Percentiles rank a stretch among this genome's conserved stretches.
phyloP scores from a whole-genome alignment of 2,888 invertebrate genomes.

The Panorpa germanica region DNA sequence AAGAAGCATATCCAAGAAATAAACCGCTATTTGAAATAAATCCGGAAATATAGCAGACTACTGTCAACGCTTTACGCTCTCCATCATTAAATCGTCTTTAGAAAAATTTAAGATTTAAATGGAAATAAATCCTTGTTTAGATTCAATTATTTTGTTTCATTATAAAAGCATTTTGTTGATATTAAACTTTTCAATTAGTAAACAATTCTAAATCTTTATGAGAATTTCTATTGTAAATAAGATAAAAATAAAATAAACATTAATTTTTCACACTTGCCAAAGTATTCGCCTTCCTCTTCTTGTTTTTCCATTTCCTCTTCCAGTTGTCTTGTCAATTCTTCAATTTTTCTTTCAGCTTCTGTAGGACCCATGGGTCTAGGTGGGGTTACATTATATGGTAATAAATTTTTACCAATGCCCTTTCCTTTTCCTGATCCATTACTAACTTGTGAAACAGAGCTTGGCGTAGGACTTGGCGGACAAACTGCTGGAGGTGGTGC shows the following conservation, averaged over 20 bases:
- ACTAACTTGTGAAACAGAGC: slow-evolving; percentile 36
- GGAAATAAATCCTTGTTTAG: too few relatives aligned
- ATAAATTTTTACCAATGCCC: slow-evolving; percentile 32
- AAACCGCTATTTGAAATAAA: too few relatives aligned
- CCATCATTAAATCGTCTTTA: not conserved
- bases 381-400: slow-evolving; percentile 78
- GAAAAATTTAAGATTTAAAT: slow-evolving; percentile 1
- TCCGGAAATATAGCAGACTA: too few relatives aligned
- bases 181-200: too few relatives aligned
- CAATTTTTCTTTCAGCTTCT: slow-evolving; percentile 84
- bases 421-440: slow-evolving; percentile 30
- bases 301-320: slow-evolving; percentile 93
- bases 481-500: slow-evolving; percentile 34
- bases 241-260: too few relatives aligned
- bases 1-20: too few relatives aligned
- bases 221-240: too few relatives aligned
- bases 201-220: too few relatives aligned
- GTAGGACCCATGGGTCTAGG: slow-evolving; percentile 76
- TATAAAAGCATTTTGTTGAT: too few relatives aligned
- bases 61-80: too few relatives aligned
- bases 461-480: slow-evolving; percentile 45
- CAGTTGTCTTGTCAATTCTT: slow-evolving; percentile 76
- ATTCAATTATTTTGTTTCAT: too few relatives aligned
- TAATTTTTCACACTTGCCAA: slow-evolving; percentile 59
- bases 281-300: slow-evolving; percentile 90